A percentile compares a stretch with the other conserved stretches of the same genome.
phyloP scores from a whole-genome alignment of 2,888 invertebrate species.

The Dusona sp. region DNA sequence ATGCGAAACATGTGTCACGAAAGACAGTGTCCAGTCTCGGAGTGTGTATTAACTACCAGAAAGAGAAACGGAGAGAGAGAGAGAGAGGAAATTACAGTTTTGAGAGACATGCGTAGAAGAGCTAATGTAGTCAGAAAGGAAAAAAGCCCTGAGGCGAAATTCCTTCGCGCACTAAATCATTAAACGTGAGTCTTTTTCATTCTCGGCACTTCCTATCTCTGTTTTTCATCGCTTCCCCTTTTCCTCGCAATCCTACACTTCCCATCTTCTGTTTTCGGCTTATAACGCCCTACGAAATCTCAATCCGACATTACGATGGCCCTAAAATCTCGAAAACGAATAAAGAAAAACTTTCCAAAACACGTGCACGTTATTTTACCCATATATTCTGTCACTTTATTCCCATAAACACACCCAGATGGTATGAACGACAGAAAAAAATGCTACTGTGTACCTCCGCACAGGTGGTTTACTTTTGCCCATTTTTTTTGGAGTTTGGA shows the following conservation, averaged over 20 bases:
- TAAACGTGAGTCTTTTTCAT: neutral
- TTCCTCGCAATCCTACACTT: neutral
- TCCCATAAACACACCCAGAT: too few relatives aligned
- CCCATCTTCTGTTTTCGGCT: neutral
- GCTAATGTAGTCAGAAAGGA: neutral
- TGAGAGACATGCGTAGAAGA: neutral
- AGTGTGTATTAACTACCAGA: conserved; percentile 22
- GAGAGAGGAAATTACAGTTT: neutral
- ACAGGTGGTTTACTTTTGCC: too few relatives aligned
- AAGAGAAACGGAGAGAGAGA: neutral
- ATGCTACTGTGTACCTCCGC: neutral
- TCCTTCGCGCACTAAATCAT: neutral
- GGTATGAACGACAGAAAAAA: neutral
- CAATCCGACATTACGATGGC: neutral
- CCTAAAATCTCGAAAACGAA: neutral
- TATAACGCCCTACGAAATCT: conserved; percentile 3
- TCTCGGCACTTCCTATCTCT: neutral
- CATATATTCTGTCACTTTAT: too few relatives aligned
- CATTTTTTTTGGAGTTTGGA: too few relatives aligned
- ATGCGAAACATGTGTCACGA: conserved; percentile 79
- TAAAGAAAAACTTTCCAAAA: neutral
- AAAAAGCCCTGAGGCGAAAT: neutral
- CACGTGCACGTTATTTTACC: neutral
- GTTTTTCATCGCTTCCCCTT: neutral
- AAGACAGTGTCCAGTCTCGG: conserved; percentile 21